Conservation (phyloP, 2,888 invertebrate genomes). For the Apamea anceps region DNA sequence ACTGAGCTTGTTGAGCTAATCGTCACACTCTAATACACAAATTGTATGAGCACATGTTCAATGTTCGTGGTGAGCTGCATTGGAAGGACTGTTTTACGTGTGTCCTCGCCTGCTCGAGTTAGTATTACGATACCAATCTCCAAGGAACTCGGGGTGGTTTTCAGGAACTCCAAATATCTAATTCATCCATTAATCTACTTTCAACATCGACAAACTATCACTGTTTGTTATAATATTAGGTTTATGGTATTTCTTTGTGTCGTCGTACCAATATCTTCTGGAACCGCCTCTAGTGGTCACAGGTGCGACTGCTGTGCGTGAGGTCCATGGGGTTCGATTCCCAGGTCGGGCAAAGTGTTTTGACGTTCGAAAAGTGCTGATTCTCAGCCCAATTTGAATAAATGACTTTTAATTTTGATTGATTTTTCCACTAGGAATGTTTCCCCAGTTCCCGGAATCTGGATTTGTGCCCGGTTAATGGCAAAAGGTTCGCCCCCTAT, state of each 20-base stretch:
- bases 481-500: not conserved
- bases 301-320: not conserved
- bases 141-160: not conserved
- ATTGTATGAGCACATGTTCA: not conserved
- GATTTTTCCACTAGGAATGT: not conserved
- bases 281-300: not conserved
- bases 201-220: not conserved
- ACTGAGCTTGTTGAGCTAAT: not conserved
- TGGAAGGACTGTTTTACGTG: not conserved
- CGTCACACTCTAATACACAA: conserved; percentile 4
- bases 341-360: not conserved
- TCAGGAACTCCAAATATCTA: not conserved
- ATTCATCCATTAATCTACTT: not conserved
- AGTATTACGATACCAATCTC: not conserved
- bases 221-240: not conserved
- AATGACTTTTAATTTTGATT: not conserved
- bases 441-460: not conserved
- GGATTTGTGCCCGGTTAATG: not conserved
- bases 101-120: not conserved
- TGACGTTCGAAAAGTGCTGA: too few relatives aligned
- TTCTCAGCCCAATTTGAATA: too few relatives aligned
- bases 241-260: not conserved
- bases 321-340: not conserved
- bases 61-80: not conserved
- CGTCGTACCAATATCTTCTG: not conserved